Evolutionary conservation across 2,888 invertebrate species (phyloP), one percentile per base, ranked within the genome.

Genomic region (Cinara cedri): DNA sequence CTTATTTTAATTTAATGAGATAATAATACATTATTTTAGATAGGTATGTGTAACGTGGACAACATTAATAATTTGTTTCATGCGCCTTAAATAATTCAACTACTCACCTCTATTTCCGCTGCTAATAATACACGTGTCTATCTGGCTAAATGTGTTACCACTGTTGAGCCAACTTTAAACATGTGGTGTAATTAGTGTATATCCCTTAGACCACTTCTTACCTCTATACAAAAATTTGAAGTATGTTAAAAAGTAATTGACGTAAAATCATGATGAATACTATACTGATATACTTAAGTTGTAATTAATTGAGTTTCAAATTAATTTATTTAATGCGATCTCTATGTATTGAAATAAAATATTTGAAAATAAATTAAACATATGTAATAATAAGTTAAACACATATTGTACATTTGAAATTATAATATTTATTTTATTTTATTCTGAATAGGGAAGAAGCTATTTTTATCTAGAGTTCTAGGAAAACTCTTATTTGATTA

Each of bases 151-250:
- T 11, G 44, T 24, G 13, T 60, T 13, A 34, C 14, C 66, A 14
- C 13, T 26, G 24, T 42, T 26, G 63, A 74, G 75, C 75, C 75
- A 76, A 76, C 66, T 57, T 66, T 21, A 57, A 68, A 76, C 76
- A 76, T 26, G 16, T 76, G 76, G 76, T 68, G 46, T 68, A 76
- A 76, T 76, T 76, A 76, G 76, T 68, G 66, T 57, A 8, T 76
- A 66, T 76, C 57, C 57, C 34, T 57, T 49, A 57, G 55, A 57
- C 26, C 42, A 34, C 57, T 76, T 68, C 21, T 46, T 26, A 57
- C 65, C 66, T 14, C 4, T 49, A 16, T 49, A 65, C 21, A 13
- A 42, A 63, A 11, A 34, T 70, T 54, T 44, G 11, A 75, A 75
- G 54, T 24, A 54, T 63, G 63, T 75, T 42, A 54, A 24, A 75